Evolutionary conservation across 2,113 vertebrate genomes (phyloP).

Genomic region (Sinocyclocheilus maitianheensis): DNA sequence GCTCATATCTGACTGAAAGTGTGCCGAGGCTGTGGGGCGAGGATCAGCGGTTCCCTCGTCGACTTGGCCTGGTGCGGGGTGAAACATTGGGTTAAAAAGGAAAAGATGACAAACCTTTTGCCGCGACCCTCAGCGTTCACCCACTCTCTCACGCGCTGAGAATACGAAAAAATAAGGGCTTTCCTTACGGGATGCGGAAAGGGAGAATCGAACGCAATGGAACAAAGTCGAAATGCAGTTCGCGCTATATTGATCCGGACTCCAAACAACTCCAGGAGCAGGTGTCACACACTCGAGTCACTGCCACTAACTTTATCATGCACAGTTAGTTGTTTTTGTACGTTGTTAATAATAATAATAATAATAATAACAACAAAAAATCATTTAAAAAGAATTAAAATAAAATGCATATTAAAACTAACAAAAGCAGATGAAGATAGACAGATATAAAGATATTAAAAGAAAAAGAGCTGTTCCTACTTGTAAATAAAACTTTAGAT

Average conservation of each 20-base stretch:
- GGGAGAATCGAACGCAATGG: too few relatives aligned
- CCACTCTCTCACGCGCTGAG: slow-evolving; percentile 68
- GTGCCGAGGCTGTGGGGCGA: slow-evolving; percentile 63
- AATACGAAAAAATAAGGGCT: too few relatives aligned
- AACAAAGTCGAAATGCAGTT: too few relatives aligned
- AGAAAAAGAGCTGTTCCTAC: too few relatives aligned
- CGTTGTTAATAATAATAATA: too few relatives aligned
- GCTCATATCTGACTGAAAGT: slow-evolving; percentile 78
- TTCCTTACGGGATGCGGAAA: too few relatives aligned
- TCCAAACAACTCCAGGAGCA: slow-evolving; percentile 64
- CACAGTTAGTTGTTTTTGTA: background rate
- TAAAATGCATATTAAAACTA: too few relatives aligned
- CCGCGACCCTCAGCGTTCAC: slow-evolving; percentile 64
- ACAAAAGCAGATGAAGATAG: too few relatives aligned
- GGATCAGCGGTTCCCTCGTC: slow-evolving; percentile 58
- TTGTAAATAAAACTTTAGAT: background rate
- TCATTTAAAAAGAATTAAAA: too few relatives aligned
- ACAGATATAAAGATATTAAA: too few relatives aligned
- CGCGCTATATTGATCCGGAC: slow-evolving; percentile 13
- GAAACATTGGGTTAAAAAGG: slow-evolving; percentile 63
- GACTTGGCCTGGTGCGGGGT: slow-evolving; percentile 48
- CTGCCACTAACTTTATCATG: background rate
- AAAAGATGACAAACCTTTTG: slow-evolving; percentile 49
- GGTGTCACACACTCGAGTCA: slow-evolving; percentile 1
- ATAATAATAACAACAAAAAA: too few relatives aligned